phyloP scores from a whole-genome alignment of 2,888 invertebrate species.

The Cantharis rufa region DNA sequence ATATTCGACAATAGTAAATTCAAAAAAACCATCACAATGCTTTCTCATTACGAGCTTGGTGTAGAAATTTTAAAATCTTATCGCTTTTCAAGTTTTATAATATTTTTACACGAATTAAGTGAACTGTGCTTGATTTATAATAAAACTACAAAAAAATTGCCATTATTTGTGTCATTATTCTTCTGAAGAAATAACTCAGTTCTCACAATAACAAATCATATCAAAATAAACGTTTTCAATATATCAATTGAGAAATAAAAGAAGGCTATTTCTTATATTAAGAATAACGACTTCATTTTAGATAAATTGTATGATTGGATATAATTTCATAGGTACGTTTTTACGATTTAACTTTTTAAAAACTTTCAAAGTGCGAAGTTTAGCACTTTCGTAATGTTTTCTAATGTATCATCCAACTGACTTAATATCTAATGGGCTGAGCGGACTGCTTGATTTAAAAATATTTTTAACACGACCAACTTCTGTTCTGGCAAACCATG shows the following conservation, averaged over 20 bases:
- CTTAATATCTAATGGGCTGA: not conserved
- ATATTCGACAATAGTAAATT: not conserved
- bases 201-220: conserved; percentile 15
- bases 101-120: not conserved
- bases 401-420: not conserved
- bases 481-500: not conserved
- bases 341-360: not conserved
- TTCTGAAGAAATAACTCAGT: conserved; percentile 12
- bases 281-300: not conserved
- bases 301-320: not conserved
- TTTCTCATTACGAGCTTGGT: not conserved
- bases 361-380: not conserved
- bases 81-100: not conserved
- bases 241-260: not conserved
- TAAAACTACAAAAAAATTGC: conserved; percentile 1
- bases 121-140: not conserved
- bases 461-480: not conserved
- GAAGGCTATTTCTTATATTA: not conserved
- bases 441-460: not conserved
- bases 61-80: not conserved
- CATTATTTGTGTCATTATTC: conserved; percentile 17
- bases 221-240: conserved; percentile 6
- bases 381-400: not conserved
- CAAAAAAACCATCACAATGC: not conserved
- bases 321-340: not conserved